Evolutionary conservation across 2,113 vertebrate genomes (phyloP).

Genomic region (Forbesichthys papilliferus): DNA sequence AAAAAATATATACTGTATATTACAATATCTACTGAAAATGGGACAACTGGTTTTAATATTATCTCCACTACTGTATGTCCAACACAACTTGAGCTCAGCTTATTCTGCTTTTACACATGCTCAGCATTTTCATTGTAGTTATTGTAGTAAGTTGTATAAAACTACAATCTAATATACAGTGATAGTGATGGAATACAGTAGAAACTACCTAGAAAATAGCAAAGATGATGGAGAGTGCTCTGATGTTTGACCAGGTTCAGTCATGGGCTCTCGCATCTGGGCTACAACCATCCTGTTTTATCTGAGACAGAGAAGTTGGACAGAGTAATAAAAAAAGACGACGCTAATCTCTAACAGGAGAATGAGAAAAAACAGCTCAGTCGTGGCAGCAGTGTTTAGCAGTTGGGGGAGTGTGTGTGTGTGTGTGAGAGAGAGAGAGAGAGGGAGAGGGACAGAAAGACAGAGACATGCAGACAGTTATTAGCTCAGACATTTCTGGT

Average conservation of each 20-base stretch:
- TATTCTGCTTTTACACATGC: too few species aligned
- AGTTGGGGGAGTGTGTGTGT: constrained; percentile 10
- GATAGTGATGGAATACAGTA: background rate
- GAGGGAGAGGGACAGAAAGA: background rate
- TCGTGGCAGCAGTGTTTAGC: constrained; percentile 60
- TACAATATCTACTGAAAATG: too few species aligned
- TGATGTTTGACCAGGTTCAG: constrained; percentile 38
- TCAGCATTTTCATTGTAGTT: too few species aligned
- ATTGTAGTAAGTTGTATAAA: too few species aligned
- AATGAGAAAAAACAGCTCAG: constrained; percentile 59
- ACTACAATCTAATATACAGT: background rate
- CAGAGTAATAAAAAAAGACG: constrained; percentile 34
- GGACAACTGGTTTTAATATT: too few species aligned
- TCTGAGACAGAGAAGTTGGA: constrained; percentile 63
- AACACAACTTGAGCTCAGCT: too few species aligned
- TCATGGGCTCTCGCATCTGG: constrained; percentile 67
- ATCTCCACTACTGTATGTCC: too few species aligned
- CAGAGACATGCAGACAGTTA: background rate
- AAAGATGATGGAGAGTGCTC: constrained; percentile 56
- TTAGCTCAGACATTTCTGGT: background rate
- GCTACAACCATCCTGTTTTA: constrained; percentile 47
- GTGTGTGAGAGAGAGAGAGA: background rate
- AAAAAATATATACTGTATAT: too few species aligned
- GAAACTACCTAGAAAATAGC: background rate
- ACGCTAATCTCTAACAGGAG: constrained; percentile 61